Percentiles rank a stretch among this genome's conserved stretches.
Evolutionary conservation across 2,113 vertebrate species (phyloP).

Genomic region (Pimephales promelas): DNA sequence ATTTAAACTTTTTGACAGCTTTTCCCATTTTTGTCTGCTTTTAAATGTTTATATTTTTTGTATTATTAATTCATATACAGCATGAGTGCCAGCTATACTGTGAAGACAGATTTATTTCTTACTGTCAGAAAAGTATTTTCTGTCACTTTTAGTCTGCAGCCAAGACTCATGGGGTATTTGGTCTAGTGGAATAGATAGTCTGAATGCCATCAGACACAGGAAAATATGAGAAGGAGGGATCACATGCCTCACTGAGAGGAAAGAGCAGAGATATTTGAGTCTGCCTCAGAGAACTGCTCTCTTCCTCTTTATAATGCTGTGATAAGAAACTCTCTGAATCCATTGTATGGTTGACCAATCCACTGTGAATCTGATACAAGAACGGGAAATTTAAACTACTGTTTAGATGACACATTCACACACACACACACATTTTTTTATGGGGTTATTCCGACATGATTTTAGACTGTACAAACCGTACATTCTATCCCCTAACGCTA

Average conservation of each 20-base stretch:
- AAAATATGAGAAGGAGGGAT: background rate
- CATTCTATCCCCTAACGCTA: no score
- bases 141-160: background rate
- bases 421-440: no score
- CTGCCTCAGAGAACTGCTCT: background rate
- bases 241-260: background rate
- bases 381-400: background rate
- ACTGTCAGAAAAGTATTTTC: background rate
- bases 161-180: background rate
- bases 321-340: background rate
- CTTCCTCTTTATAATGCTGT: background rate
- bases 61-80: no score
- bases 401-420: background rate
- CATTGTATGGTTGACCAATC: background rate
- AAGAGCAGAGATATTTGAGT: constrained; percentile 22
- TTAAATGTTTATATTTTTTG: no score
- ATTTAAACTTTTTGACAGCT: no score
- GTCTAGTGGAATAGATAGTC: background rate
- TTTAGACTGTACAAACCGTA: no score
- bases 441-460: no score
- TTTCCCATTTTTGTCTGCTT: no score
- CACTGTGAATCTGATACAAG: background rate
- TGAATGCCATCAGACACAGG: constrained; percentile 23
- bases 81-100: no score
- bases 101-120: background rate